phyloP scores from a whole-genome alignment of 2,113 vertebrate genomes.

The Sander vitreus region DNA sequence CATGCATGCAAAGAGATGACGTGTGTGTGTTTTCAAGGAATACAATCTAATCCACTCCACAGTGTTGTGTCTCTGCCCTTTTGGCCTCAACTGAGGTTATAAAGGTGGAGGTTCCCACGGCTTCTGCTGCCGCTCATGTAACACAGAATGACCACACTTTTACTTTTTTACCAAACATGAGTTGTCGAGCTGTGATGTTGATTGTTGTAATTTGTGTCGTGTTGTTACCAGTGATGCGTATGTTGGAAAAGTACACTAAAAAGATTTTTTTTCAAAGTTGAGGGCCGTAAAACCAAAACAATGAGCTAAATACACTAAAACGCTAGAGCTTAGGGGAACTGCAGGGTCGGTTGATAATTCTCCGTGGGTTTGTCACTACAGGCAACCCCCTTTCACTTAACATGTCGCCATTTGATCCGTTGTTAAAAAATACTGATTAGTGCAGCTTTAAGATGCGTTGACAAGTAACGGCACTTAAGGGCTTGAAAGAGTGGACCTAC shows the following conservation, averaged over 20 bases:
- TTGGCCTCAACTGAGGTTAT: slow-evolving; percentile 58
- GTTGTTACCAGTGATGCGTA: not conserved
- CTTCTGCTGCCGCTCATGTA: slow-evolving; percentile 44
- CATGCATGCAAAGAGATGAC: slow-evolving; percentile 32
- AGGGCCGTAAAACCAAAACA: not conserved
- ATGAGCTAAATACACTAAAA: not conserved
- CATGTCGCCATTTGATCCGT: not conserved
- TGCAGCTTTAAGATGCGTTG: not conserved
- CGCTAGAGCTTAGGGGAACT: not conserved
- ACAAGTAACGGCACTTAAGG: not conserved
- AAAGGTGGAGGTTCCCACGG: slow-evolving; percentile 71
- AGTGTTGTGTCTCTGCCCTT: slow-evolving; percentile 23
- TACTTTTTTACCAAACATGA: too few relatives aligned
- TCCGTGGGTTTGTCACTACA: not conserved
- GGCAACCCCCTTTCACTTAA: not conserved
- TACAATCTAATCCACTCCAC: slow-evolving; percentile 50
- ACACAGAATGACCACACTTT: slow-evolving; percentile 20
- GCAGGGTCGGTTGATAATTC: not conserved
- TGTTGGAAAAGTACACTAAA: not conserved
- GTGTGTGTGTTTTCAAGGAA: slow-evolving; percentile 25
- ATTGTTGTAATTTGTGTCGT: not conserved
- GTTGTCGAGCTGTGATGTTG: not conserved
- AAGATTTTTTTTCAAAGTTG: not conserved
- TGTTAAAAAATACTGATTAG: not conserved
- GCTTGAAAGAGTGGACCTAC: not conserved